These are phyloP conservation scores for Rhopalosiphum padi DNA, from an alignment of 1,140 invertebrate species.

Conservation along the genomic window DNA sequence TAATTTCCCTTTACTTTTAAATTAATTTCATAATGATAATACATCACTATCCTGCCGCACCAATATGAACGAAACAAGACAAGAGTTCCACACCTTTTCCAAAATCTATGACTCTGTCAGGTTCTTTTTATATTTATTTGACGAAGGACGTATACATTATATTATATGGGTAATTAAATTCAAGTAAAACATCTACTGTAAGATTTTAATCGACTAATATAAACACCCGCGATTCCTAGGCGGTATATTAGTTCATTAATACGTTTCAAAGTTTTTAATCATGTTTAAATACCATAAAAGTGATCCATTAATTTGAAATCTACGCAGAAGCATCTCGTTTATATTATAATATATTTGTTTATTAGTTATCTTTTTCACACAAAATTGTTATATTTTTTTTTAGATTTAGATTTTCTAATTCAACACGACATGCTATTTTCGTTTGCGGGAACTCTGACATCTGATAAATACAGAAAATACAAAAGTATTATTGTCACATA, in stretches of 20 bases:
- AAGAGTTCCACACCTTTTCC: too few relatives aligned
- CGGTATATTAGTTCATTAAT: background rate
- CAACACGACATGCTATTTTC: background rate
- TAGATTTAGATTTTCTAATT: background rate
- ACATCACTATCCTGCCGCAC: too few relatives aligned
- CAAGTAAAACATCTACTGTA: background rate
- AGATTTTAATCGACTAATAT: background rate
- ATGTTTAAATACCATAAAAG: background rate
- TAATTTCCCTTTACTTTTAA: too few relatives aligned
- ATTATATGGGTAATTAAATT: background rate
- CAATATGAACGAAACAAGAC: too few relatives aligned
- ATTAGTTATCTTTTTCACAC: background rate
- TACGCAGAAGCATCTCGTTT: background rate
- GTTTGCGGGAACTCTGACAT: background rate
- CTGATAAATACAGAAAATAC: background rate
- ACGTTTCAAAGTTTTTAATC: background rate
- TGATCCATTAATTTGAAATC: background rate
- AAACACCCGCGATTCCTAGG: background rate
- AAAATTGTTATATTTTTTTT: background rate
- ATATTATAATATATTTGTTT: background rate
- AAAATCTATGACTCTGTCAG: too few relatives aligned
- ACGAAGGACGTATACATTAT: background rate
- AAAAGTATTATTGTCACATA: background rate
- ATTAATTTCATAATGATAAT: too few relatives aligned
- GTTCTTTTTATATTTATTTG: too few relatives aligned